phyloP scores from a whole-genome alignment of 2,888 invertebrate genomes.

The Unio pictorum region DNA sequence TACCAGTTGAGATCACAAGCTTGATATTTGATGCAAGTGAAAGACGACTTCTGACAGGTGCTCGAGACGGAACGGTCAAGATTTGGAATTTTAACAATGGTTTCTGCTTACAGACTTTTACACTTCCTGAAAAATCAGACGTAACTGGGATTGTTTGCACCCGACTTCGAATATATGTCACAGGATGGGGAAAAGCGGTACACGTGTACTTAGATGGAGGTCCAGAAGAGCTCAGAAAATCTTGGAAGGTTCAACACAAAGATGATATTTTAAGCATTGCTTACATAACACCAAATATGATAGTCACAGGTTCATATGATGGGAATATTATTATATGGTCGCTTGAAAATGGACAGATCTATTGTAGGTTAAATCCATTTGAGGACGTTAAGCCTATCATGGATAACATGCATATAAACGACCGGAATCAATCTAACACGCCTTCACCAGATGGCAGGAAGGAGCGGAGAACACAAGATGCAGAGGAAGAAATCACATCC shows the following conservation, averaged over 20 bases:
- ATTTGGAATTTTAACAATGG: constrained; percentile 91
- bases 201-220: constrained; percentile 58
- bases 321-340: constrained; percentile 88
- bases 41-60: constrained; percentile 84
- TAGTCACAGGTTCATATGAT: constrained; percentile 79
- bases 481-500: not conserved
- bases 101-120: constrained; percentile 80
- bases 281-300: constrained; percentile 68
- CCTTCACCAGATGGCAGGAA: not conserved
- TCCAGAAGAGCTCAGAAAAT: constrained; percentile 75
- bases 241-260: constrained; percentile 82
- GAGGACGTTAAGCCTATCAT: constrained; percentile 33
- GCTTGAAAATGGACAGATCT: constrained; percentile 80
- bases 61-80: constrained; percentile 84
- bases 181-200: constrained; percentile 81
- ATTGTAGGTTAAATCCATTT: constrained; percentile 52
- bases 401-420: constrained; percentile 12
- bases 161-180: constrained; percentile 79
- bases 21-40: constrained; percentile 83
- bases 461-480: not conserved
- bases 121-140: constrained; percentile 76
- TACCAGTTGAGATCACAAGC: constrained; percentile 83
- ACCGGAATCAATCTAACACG: not conserved
- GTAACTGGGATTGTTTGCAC: constrained; percentile 76
- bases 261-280: constrained; percentile 84